Conservation (phyloP, 2,113 vertebrate genomes). For the Nycticorax nycticorax region DNA sequence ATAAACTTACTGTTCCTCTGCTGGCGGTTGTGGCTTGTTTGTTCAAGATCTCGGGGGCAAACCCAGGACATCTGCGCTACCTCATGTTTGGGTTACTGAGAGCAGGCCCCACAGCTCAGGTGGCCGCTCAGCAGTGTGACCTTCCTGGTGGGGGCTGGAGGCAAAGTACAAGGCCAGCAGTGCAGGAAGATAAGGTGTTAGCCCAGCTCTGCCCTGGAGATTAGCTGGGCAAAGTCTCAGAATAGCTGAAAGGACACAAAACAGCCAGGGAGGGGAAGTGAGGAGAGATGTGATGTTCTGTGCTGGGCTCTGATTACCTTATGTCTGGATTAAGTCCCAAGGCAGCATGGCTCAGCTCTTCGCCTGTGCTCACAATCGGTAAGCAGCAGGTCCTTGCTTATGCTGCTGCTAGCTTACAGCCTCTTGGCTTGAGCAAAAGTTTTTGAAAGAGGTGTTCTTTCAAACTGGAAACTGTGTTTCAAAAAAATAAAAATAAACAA, state of each 20-base stretch:
- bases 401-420: neutral
- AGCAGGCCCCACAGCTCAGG: neutral
- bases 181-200: neutral
- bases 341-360: neutral
- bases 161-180: neutral
- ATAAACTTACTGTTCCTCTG: accelerated
- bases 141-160: neutral
- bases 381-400: neutral
- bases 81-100: accelerated
- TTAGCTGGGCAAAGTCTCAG: neutral
- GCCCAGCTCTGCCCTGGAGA: neutral
- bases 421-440: neutral
- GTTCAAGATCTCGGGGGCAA: neutral
- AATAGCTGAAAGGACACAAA: neutral
- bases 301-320: neutral
- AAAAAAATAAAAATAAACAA: neutral
- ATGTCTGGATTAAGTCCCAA: neutral
- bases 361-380: accelerated
- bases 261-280: neutral
- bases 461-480: accelerated
- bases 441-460: neutral
- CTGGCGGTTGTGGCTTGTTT: neutral
- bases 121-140: neutral
- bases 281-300: neutral
- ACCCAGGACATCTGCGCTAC: accelerated